Percentiles rank a stretch among this genome's conserved stretches.
Conservation (phyloP, 1,140 invertebrate genomes). For the Heliothis virescens region DNA sequence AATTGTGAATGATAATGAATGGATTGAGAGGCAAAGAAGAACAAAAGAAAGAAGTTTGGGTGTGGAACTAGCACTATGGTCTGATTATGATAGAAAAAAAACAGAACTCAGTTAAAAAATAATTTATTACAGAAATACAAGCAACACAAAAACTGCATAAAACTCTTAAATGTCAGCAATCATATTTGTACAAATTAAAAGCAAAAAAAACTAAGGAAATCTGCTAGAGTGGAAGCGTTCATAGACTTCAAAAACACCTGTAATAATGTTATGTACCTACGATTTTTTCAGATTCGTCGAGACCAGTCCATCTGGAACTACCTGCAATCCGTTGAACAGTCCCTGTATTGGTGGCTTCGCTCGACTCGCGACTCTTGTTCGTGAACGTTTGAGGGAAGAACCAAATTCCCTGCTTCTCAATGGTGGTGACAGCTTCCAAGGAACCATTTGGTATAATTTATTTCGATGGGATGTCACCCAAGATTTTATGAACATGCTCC, state of each 20-base stretch:
- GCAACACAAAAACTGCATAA: too few relatives aligned
- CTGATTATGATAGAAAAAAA: too few relatives aligned
- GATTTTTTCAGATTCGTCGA: constrained; percentile 87
- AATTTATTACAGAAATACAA: too few relatives aligned
- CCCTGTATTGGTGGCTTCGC: constrained; percentile 90
- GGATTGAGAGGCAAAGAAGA: too few relatives aligned
- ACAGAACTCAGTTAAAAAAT: too few relatives aligned
- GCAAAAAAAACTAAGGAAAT: too few relatives aligned
- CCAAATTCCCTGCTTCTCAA: constrained; percentile 89
- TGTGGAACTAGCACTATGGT: too few relatives aligned
- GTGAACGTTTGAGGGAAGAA: constrained; percentile 82
- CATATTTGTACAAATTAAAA: too few relatives aligned
- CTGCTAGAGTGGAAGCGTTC: too few relatives aligned
- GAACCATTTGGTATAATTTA: constrained; percentile 92
- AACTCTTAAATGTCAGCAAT: background rate
- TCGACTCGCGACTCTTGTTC: constrained; percentile 85
- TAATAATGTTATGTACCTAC: background rate
- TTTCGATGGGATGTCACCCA: constrained; percentile 90
- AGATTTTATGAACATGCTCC: constrained; percentile 90
- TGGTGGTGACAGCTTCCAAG: constrained; percentile 92
- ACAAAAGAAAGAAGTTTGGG: too few relatives aligned
- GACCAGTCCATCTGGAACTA: constrained; percentile 87
- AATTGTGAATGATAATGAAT: too few relatives aligned
- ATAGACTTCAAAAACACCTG: too few relatives aligned
- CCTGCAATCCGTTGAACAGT: constrained; percentile 82